phyloP scores from a whole-genome alignment of 2,113 vertebrate species.

The Lampris incognitus region DNA sequence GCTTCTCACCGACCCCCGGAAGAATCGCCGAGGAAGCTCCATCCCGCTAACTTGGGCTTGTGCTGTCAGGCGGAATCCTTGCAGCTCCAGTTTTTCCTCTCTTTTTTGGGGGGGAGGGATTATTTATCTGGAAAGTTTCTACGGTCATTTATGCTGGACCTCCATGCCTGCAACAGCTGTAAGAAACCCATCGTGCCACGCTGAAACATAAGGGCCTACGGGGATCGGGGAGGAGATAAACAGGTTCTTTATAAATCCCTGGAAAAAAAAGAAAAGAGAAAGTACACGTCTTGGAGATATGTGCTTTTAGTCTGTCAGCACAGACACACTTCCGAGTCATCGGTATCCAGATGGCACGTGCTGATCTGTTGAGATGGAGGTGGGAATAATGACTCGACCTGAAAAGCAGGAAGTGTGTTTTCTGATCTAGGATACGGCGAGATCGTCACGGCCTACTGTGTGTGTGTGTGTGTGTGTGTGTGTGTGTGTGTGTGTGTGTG shows the following conservation, averaged over 20 bases:
- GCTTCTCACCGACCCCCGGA: conserved; percentile 34
- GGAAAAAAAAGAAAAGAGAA: too few species aligned
- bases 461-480: too few species aligned
- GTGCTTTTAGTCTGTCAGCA: neutral
- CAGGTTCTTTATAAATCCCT: too few species aligned
- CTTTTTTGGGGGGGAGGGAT: neutral
- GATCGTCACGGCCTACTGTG: neutral
- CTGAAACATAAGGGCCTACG: too few species aligned
- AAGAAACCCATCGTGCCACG: too few species aligned
- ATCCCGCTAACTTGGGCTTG: neutral
- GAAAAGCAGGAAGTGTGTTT: neutral
- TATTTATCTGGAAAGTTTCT: neutral
- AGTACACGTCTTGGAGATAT: neutral
- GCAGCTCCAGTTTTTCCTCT: neutral
- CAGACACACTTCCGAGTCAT: neutral
- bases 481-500: too few species aligned
- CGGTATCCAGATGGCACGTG: neutral
- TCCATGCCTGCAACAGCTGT: too few species aligned
- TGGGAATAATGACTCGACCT: conserved; percentile 11
- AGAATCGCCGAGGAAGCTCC: neutral
- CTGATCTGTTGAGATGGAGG: conserved; percentile 1
- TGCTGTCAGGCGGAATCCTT: neutral
- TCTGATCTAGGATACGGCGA: neutral
- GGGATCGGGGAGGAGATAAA: neutral
- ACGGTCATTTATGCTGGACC: neutral